Conservation (phyloP, 2,113 vertebrate genomes). For the Neodon shergylaensis region DNA sequence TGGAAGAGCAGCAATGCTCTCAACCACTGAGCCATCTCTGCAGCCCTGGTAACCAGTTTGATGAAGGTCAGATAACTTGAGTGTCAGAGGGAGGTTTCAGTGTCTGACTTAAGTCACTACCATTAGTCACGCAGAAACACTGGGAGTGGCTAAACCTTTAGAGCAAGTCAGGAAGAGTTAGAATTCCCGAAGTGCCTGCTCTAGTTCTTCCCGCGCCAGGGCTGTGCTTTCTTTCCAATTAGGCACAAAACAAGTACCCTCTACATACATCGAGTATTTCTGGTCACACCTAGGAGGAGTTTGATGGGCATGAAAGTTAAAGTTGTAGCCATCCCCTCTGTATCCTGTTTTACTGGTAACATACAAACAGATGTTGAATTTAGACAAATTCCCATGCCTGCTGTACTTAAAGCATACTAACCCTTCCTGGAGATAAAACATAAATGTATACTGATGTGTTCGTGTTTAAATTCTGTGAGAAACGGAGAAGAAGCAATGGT, state of each 20-base stretch:
- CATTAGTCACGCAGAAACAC: conserved; percentile 5
- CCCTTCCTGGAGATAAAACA: background rate
- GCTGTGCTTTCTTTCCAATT: background rate
- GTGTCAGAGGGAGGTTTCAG: conserved; percentile 3
- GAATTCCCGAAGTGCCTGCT: background rate
- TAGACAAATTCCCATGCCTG: conserved; percentile 28
- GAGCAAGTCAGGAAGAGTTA: conserved; percentile 13
- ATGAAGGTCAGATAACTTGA: conserved; percentile 25
- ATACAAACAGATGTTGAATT: conserved; percentile 29
- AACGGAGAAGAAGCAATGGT: background rate
- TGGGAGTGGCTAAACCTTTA: conserved; percentile 38
- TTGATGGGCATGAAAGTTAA: conserved; percentile 30
- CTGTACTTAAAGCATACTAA: conserved; percentile 19
- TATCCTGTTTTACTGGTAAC: background rate
- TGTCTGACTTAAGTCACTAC: background rate
- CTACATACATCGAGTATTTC: background rate
- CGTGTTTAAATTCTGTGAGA: background rate
- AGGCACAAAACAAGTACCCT: background rate
- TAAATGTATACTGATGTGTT: background rate
- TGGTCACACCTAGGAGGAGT: background rate
- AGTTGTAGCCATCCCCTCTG: background rate
- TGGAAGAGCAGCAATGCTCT: no score
- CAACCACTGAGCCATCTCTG: no score
- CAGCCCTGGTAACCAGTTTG: conserved; percentile 10
- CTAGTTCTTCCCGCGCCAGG: background rate